Evolutionary conservation across 2,888 invertebrate species (phyloP).

Genomic region (Cantharis lateralis): DNA sequence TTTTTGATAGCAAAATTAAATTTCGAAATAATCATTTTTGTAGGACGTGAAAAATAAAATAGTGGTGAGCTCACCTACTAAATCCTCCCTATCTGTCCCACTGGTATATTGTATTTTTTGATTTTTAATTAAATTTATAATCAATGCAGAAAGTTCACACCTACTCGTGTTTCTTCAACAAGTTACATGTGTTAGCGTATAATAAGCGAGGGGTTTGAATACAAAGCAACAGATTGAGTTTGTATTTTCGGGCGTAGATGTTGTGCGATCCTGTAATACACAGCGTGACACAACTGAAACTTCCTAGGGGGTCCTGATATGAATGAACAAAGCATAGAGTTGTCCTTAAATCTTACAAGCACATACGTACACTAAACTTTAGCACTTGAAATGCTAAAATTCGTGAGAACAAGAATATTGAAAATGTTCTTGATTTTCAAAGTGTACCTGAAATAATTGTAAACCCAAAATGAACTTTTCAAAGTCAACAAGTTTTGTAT

Average conservation of each 20-base stretch:
- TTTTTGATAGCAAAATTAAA: too few species aligned
- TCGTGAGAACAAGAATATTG: not conserved
- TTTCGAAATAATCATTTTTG: too few species aligned
- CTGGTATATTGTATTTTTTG: not conserved
- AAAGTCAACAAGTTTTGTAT: not conserved
- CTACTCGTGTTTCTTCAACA: slow-evolving; percentile 3
- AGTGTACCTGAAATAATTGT: not conserved
- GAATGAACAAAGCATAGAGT: not conserved
- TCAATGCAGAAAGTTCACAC: not conserved
- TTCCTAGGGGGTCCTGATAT: slow-evolving; percentile 1
- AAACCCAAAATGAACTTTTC: not conserved
- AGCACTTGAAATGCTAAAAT: not conserved
- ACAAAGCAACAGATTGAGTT: slow-evolving; percentile 8
- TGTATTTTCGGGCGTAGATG: slow-evolving; percentile 13
- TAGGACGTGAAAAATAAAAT: too few species aligned
- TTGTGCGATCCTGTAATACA: slow-evolving; percentile 9
- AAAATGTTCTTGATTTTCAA: not conserved
- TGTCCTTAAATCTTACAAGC: not conserved
- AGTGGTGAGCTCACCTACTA: too few species aligned
- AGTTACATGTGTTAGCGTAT: not conserved
- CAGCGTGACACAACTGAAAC: slow-evolving; percentile 6
- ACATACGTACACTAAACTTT: not conserved
- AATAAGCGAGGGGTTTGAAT: slow-evolving; percentile 2
- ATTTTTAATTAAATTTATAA: not conserved
- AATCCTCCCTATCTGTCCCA: too few species aligned